Conservation (phyloP, 1,140 invertebrate species). For the Drosophila obscura region DNA sequence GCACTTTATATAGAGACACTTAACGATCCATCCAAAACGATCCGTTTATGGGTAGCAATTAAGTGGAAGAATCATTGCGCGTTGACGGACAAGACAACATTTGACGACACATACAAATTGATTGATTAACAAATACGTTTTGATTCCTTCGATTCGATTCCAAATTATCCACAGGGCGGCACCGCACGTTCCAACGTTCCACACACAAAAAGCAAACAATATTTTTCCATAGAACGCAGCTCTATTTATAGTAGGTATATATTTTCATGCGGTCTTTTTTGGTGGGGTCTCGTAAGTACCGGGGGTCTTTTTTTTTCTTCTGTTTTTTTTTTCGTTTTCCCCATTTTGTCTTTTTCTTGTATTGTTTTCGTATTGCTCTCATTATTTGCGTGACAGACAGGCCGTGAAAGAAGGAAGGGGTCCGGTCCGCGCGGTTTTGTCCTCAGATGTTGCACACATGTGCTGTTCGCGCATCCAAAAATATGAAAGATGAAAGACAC, state of each 20-base stretch:
- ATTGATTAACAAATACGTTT: slow-evolving; percentile 57
- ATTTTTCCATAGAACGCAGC: no score
- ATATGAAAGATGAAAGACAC: slow-evolving; percentile 28
- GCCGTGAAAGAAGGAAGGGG: slow-evolving; percentile 27
- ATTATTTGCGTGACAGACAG: slow-evolving; percentile 35
- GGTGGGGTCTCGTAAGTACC: no score
- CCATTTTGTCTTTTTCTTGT: slow-evolving; percentile 2
- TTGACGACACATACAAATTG: slow-evolving; percentile 70
- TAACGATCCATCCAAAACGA: slow-evolving; percentile 26
- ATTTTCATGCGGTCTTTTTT: background rate
- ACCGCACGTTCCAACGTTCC: no score
- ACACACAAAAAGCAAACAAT: no score
- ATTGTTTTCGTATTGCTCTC: slow-evolving; percentile 32
- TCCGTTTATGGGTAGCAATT: slow-evolving; percentile 47
- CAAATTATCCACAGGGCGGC: background rate
- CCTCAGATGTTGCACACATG: slow-evolving; percentile 42
- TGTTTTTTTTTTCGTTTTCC: background rate
- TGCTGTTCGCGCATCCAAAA: slow-evolving; percentile 1
- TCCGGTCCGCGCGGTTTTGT: background rate
- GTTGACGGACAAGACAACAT: slow-evolving; percentile 35
- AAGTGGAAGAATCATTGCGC: slow-evolving; percentile 27
- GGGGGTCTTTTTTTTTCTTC: slow-evolving; percentile 9
- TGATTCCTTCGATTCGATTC: slow-evolving; percentile 5
- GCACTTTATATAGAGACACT: slow-evolving; percentile 16
- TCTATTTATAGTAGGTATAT: no score